phyloP scores from a whole-genome alignment of 2,113 vertebrate species.

The Pomatorhinus ruficollis region DNA sequence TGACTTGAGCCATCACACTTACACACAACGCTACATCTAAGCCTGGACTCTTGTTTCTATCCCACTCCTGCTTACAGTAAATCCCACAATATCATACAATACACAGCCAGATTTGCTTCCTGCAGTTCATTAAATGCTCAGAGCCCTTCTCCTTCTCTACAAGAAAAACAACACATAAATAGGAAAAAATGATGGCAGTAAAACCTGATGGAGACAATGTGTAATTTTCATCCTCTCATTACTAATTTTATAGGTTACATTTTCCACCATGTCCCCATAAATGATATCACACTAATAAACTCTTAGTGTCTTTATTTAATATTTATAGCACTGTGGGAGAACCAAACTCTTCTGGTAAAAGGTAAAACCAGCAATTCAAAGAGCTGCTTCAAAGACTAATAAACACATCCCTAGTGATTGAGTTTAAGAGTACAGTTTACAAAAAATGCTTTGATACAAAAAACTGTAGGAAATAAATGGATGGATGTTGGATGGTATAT shows the following conservation, averaged over 20 bases:
- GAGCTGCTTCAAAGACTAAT: not conserved
- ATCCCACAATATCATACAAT: not conserved
- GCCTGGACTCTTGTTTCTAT: not conserved
- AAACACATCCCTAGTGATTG: not conserved
- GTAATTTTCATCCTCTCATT: slow-evolving; percentile 24
- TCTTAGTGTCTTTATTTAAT: slow-evolving; percentile 34
- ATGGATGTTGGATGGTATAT: not conserved
- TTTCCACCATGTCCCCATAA: not conserved
- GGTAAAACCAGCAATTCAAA: slow-evolving; percentile 26
- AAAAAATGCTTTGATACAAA: slow-evolving; percentile 9
- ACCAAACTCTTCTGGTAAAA: not conserved
- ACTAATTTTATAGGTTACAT: slow-evolving; percentile 21
- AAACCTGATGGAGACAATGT: slow-evolving; percentile 15
- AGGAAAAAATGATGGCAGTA: not conserved
- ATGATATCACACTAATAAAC: slow-evolving; percentile 23
- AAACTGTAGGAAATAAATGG: not conserved
- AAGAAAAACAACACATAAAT: not conserved
- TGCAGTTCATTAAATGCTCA: not conserved
- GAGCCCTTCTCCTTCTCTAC: not conserved
- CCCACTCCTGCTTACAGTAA: not conserved
- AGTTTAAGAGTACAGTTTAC: not conserved
- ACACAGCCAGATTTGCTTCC: not conserved
- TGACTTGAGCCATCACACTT: not conserved
- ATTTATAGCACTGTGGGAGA: not conserved
- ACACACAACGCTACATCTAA: not conserved